These are phyloP conservation scores for Cryptotis parvus DNA, from an alignment of 2,113 vertebrate species.

Conservation along the genomic window DNA sequence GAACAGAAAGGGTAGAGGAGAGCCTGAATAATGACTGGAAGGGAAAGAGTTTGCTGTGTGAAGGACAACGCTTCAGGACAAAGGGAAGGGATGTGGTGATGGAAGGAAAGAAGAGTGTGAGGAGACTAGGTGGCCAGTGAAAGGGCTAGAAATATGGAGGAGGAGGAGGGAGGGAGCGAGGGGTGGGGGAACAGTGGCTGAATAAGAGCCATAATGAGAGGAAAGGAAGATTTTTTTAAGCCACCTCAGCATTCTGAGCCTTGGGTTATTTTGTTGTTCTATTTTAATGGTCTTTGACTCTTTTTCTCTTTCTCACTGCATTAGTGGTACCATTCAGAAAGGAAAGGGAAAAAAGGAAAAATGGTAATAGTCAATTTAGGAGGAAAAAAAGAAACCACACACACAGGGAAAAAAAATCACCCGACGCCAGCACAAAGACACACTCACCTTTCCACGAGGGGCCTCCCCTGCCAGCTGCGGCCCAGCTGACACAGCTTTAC, in stretches of 20 bases:
- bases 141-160: not conserved
- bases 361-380: slow-evolving; percentile 69
- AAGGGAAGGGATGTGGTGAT: not conserved
- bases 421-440: slow-evolving; percentile 42
- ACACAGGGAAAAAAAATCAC: slow-evolving; percentile 4
- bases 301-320: slow-evolving; percentile 56
- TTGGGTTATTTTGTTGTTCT: slow-evolving; percentile 61
- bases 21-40: not conserved
- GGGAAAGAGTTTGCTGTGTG: not conserved
- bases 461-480: slow-evolving; percentile 33
- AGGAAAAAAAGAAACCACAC: slow-evolving; percentile 51
- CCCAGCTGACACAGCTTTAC: not conserved
- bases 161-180: not conserved
- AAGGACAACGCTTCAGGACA: not conserved
- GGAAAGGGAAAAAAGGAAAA: slow-evolving; percentile 51
- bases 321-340: slow-evolving; percentile 67
- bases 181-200: not conserved
- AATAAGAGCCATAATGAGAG: slow-evolving; percentile 34
- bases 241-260: slow-evolving; percentile 39
- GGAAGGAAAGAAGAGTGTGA: not conserved
- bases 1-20: not conserved
- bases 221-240: not conserved
- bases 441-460: not conserved
- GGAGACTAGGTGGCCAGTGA: no score
- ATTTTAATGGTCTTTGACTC: slow-evolving; percentile 68